Evolutionary conservation across 2,888 invertebrate genomes (phyloP).

Genomic region (Lepidocyrtoides sp.): DNA sequence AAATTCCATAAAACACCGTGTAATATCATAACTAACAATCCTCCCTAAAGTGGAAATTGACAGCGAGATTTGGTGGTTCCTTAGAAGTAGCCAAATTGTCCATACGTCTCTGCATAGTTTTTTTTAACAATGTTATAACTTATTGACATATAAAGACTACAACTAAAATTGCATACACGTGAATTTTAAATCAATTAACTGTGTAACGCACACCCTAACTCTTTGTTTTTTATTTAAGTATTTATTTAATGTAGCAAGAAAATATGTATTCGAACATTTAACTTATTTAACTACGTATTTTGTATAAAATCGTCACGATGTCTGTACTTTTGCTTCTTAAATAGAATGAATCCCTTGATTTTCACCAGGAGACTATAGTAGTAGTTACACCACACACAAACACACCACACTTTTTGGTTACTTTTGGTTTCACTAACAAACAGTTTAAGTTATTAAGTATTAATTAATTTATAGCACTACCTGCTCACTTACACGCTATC

Average conservation of each 20-base stretch:
- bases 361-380: background rate
- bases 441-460: background rate
- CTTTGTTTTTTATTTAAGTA: background rate
- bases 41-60: background rate
- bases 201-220: background rate
- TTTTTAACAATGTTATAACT: too few relatives aligned
- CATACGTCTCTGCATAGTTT: background rate
- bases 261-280: too few relatives aligned
- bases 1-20: background rate
- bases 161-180: conserved; percentile 22
- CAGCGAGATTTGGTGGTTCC: background rate
- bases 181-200: conserved; percentile 17
- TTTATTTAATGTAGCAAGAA: conserved; percentile 32
- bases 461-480: background rate
- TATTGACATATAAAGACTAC: conserved; percentile 1
- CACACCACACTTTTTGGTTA: conserved; percentile 25
- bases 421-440: background rate
- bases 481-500: background rate
- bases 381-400: conserved; percentile 8
- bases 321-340: background rate
- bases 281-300: background rate
- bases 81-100: background rate
- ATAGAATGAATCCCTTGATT: background rate
- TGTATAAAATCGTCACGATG: conserved; percentile 59
- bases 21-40: conserved; percentile 6